phyloP scores from a whole-genome alignment of 1,140 invertebrate genomes.

The Cyclina sinensis region DNA sequence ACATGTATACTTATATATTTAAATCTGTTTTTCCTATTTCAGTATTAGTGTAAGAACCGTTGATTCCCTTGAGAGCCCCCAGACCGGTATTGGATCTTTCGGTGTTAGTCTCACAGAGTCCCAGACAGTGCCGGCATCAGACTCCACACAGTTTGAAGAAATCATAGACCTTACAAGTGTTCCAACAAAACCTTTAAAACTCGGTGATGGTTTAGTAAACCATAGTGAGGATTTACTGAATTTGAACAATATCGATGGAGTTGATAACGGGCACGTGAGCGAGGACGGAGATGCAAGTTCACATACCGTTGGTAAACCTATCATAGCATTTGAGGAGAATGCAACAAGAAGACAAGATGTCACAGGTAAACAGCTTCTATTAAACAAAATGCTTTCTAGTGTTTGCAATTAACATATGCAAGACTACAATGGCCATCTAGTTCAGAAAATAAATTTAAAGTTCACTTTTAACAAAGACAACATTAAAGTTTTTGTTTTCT shows the following conservation, averaged over 20 bases:
- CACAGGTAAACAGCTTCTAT: slow-evolving; percentile 74
- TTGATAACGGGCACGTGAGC: slow-evolving; percentile 70
- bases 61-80: slow-evolving; percentile 75
- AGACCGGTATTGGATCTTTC: slow-evolving; percentile 66
- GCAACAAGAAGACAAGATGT: slow-evolving; percentile 81
- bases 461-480: no score
- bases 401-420: no score
- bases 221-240: slow-evolving; percentile 77
- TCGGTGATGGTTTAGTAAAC: slow-evolving; percentile 57
- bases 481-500: no score
- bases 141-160: slow-evolving; percentile 77
- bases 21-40: slow-evolving; percentile 60
- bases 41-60: slow-evolving; percentile 81
- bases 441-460: no score
- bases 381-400: no score
- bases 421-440: no score
- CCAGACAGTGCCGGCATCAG: slow-evolving; percentile 51
- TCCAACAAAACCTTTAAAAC: slow-evolving; percentile 48
- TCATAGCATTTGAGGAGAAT: slow-evolving; percentile 83
- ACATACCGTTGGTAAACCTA: slow-evolving; percentile 71
- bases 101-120: slow-evolving; percentile 68
- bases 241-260: slow-evolving; percentile 74
- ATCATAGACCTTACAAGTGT: slow-evolving; percentile 76
- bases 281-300: slow-evolving; percentile 45
- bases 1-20: no score